Evolutionary conservation across 2,888 invertebrate species (phyloP).

Genomic region (Elegia similella): DNA sequence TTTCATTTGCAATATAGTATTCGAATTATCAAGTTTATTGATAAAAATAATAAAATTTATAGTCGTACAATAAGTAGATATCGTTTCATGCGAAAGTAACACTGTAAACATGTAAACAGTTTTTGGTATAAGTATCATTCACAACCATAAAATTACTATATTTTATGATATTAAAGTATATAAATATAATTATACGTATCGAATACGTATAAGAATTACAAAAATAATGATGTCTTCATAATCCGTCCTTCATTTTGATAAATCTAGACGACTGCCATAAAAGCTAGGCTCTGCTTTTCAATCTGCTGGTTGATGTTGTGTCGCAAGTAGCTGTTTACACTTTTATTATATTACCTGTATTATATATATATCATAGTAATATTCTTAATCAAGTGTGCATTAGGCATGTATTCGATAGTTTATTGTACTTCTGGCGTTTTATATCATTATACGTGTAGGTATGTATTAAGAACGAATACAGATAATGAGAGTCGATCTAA

Average conservation of each 20-base stretch:
- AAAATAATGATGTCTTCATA: slow-evolving; percentile 11
- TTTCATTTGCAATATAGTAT: slow-evolving; percentile 25
- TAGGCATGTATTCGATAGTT: neutral
- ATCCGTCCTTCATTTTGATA: neutral
- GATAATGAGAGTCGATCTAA: too few relatives aligned
- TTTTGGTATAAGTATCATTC: slow-evolving; percentile 45
- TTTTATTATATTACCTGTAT: too few relatives aligned
- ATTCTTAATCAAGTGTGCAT: neutral
- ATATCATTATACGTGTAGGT: neutral
- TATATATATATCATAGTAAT: neutral
- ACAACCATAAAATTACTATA: slow-evolving; percentile 61
- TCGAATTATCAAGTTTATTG: neutral
- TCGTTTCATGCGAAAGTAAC: slow-evolving; percentile 17
- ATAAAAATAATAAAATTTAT: neutral
- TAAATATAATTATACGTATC: slow-evolving; percentile 2
- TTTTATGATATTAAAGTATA: slow-evolving; percentile 25
- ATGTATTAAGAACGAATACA: neutral
- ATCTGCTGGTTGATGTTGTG: neutral
- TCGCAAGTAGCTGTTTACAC: neutral
- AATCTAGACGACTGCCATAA: neutral
- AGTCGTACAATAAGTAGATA: neutral
- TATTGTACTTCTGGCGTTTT: neutral
- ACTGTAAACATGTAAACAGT: slow-evolving; percentile 25
- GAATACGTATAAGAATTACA: slow-evolving; percentile 11
- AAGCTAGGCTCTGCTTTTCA: neutral